Percentiles rank a stretch among this genome's conserved stretches.
Evolutionary conservation across 2,113 vertebrate genomes (phyloP).

Genomic region (Illadopsis cleaveri): DNA sequence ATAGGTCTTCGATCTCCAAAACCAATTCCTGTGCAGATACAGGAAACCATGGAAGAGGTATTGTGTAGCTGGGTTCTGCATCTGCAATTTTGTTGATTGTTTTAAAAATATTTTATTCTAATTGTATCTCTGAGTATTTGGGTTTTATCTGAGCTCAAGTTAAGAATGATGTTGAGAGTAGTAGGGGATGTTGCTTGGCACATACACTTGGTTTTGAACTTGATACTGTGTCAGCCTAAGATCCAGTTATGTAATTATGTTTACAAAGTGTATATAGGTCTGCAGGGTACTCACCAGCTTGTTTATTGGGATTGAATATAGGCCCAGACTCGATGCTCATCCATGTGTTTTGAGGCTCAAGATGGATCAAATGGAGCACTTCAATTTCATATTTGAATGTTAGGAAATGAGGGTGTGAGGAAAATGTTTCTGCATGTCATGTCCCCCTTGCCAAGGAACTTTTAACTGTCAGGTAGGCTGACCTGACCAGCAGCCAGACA

Average conservation of each 20-base stretch:
- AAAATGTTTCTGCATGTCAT: not conserved
- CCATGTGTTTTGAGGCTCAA: not conserved
- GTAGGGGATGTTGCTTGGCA: not conserved
- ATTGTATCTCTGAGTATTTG: not conserved
- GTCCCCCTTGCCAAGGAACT: not conserved
- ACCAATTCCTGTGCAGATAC: constrained; percentile 78
- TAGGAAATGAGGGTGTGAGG: not conserved
- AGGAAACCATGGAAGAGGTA: constrained; percentile 94
- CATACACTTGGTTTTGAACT: not conserved
- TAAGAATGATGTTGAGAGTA: not conserved
- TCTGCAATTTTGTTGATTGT: not conserved
- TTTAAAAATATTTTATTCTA: not conserved
- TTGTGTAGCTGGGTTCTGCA: not conserved
- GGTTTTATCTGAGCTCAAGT: fast-evolving
- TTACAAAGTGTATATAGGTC: not conserved
- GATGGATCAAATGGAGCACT: not conserved
- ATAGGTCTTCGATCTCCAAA: constrained; percentile 81
- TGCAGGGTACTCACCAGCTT: not conserved
- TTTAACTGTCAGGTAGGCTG: not conserved
- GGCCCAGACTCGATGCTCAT: not conserved
- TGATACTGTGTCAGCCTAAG: not conserved
- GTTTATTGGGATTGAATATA: not conserved
- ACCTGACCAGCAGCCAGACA: not conserved
- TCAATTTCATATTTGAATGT: not conserved
- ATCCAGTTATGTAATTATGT: not conserved